These are phyloP conservation scores for Paramacrobiotus metropolitanus DNA, from an alignment of 1,140 invertebrate species.

Conservation along the genomic window DNA sequence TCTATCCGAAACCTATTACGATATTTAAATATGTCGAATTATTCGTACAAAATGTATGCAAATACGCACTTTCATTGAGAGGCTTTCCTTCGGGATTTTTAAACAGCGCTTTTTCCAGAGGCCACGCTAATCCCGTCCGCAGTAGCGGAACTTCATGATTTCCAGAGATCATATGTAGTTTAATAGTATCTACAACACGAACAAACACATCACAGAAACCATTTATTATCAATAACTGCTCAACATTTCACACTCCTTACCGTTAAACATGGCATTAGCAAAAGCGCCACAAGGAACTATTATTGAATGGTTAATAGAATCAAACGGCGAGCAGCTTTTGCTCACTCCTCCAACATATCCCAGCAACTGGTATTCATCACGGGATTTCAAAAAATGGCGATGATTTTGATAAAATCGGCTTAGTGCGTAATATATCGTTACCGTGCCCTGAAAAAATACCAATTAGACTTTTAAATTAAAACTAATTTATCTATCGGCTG, in stretches of 20 bases:
- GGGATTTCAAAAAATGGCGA: neutral
- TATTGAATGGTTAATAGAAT: neutral
- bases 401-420: slow-evolving; percentile 1
- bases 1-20: too few relatives aligned
- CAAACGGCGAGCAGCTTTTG: neutral
- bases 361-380: neutral
- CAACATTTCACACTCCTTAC: too few relatives aligned
- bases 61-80: neutral
- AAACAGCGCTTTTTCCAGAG: neutral
- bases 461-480: too few relatives aligned
- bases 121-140: neutral
- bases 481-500: too few relatives aligned
- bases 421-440: neutral
- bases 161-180: neutral
- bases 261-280: neutral
- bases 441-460: neutral
- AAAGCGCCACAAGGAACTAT: neutral
- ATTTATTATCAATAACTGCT: too few relatives aligned
- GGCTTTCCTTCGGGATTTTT: neutral
- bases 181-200: neutral
- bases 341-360: neutral
- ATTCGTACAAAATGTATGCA: too few relatives aligned
- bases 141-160: neutral
- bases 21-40: neutral
- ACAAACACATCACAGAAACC: too few relatives aligned